phyloP scores from a whole-genome alignment of 2,888 invertebrate species.

The Ecliptopera silaceata region DNA sequence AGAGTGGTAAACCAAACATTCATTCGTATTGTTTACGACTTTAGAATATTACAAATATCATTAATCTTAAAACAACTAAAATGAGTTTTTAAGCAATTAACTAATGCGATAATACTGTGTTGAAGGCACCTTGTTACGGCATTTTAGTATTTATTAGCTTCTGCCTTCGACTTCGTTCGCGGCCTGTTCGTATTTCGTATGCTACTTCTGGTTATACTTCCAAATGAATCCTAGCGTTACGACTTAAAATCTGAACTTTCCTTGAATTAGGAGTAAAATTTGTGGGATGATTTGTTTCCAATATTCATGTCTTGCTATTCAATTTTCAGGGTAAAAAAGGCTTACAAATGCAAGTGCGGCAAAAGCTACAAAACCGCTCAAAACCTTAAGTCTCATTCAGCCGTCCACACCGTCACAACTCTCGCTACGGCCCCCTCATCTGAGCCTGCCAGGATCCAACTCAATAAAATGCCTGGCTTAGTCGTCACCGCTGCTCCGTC shows the following conservation, averaged over 20 bases:
- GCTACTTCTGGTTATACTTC: too few relatives aligned
- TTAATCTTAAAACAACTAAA: too few relatives aligned
- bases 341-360: slow-evolving; percentile 92
- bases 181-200: too few relatives aligned
- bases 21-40: background rate
- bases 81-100: too few relatives aligned
- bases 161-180: too few relatives aligned
- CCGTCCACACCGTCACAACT: slow-evolving; percentile 33
- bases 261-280: too few relatives aligned
- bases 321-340: slow-evolving; percentile 87
- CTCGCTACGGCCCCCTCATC: slow-evolving; percentile 22
- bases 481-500: slow-evolving; percentile 74
- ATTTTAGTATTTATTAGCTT: too few relatives aligned
- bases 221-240: too few relatives aligned
- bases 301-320: background rate
- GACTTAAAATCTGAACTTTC: too few relatives aligned
- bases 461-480: slow-evolving; percentile 57
- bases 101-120: too few relatives aligned
- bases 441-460: slow-evolving; percentile 40
- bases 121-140: too few relatives aligned
- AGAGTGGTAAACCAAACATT: too few relatives aligned
- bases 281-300: background rate
- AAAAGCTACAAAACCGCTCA: slow-evolving; percentile 93
- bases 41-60: background rate
- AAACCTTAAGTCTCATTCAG: slow-evolving; percentile 89